Conservation (phyloP, 2,113 vertebrate genomes). For the Carassius gibelio region DNA sequence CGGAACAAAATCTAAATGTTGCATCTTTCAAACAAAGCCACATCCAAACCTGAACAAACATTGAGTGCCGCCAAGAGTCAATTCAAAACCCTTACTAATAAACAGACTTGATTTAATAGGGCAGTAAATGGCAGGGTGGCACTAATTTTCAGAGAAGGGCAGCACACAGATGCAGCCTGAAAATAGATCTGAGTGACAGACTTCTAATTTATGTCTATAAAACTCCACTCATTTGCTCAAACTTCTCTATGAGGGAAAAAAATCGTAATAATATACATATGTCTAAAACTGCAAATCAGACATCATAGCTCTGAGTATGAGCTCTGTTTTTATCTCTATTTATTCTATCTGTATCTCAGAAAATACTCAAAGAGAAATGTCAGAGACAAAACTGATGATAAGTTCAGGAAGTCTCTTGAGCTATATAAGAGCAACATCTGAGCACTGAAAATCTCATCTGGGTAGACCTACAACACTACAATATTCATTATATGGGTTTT, state of each 20-base stretch:
- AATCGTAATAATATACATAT: too few relatives aligned
- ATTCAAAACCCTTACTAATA: constrained; percentile 29
- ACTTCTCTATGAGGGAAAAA: not conserved
- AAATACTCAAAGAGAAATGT: not conserved
- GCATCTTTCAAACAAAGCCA: constrained; percentile 40
- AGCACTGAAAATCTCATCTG: not conserved
- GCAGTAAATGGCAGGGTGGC: constrained; percentile 40
- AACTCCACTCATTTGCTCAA: not conserved
- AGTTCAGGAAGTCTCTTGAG: not conserved
- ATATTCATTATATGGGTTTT: not conserved
- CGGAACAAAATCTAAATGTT: constrained; percentile 33
- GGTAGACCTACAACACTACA: not conserved
- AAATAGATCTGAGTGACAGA: constrained; percentile 47
- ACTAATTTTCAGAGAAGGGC: constrained; percentile 21
- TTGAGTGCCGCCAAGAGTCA: not conserved
- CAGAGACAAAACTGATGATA: not conserved
- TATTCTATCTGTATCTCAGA: not conserved
- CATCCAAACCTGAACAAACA: constrained; percentile 38
- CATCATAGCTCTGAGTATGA: not conserved
- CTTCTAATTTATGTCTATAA: not conserved
- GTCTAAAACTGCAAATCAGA: not conserved
- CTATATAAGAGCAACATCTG: not conserved
- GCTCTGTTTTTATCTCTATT: too few relatives aligned
- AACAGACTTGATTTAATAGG: constrained; percentile 29
- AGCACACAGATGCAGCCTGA: constrained; percentile 39